Conservation (phyloP, 2,113 vertebrate species). For the Centropristis striata region DNA sequence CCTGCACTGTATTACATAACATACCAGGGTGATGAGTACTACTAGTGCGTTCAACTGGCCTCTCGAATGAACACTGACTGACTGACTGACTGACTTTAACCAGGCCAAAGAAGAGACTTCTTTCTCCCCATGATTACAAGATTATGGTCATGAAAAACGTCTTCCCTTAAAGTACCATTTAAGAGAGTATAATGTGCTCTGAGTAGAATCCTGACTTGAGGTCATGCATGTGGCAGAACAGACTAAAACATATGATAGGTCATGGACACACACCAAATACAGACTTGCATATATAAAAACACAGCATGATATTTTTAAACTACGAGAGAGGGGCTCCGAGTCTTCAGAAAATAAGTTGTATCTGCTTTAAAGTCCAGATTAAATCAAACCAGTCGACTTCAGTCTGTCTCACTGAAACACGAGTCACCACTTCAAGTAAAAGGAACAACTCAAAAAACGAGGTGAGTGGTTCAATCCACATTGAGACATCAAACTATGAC, state of each 20-base stretch:
- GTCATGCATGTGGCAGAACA: constrained; percentile 8
- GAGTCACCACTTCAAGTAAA: constrained; percentile 70
- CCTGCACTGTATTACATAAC: neutral
- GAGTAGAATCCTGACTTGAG: neutral
- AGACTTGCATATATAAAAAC: constrained; percentile 3
- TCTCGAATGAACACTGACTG: neutral
- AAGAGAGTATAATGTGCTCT: neutral
- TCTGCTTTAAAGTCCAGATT: neutral
- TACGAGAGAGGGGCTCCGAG: constrained; percentile 12
- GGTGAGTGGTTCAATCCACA: constrained; percentile 39
- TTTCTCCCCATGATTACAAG: neutral
- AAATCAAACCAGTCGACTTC: neutral
- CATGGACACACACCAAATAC: constrained; percentile 18
- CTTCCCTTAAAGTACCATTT: neutral
- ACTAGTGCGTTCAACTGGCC: neutral
- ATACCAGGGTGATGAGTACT: neutral
- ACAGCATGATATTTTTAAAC: neutral
- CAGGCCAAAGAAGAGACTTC: neutral
- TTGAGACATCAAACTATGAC: constrained; percentile 27
- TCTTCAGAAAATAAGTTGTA: neutral
- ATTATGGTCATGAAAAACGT: neutral
- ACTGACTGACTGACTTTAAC: neutral
- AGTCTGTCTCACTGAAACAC: constrained; percentile 22
- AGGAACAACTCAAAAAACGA: constrained; percentile 41
- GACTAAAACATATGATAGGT: constrained; percentile 26